phyloP scores from a whole-genome alignment of 2,888 invertebrate species.

The Megamerina dolium region DNA sequence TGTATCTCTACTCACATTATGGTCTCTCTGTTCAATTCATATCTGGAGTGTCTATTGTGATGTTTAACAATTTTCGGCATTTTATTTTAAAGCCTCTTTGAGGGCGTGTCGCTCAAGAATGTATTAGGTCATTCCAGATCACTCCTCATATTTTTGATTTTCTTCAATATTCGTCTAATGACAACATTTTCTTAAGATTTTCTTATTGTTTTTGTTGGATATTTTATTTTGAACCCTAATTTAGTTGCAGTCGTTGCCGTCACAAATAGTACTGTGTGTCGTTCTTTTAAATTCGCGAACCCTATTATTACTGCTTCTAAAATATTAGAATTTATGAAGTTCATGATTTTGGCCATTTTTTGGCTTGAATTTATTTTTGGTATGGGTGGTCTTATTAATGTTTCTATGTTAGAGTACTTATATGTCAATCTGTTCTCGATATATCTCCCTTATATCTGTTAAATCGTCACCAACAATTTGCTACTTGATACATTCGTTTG shows the following conservation, averaged over 20 bases:
- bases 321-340: background rate
- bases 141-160: background rate
- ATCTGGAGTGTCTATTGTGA: background rate
- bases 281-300: background rate
- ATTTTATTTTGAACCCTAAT: background rate
- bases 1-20: background rate
- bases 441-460: too few relatives aligned
- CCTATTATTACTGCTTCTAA: too few relatives aligned
- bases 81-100: background rate
- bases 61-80: background rate
- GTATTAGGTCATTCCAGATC: background rate
- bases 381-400: too few relatives aligned
- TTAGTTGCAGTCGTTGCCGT: background rate
- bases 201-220: background rate
- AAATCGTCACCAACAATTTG: too few relatives aligned
- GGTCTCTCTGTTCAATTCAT: background rate
- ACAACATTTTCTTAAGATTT: background rate
- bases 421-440: too few relatives aligned
- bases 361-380: background rate
- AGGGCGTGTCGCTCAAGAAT: background rate
- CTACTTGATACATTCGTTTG: too few relatives aligned
- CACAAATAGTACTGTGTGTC: background rate
- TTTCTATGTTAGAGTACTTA: too few relatives aligned
- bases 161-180: background rate
- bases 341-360: background rate